Base-by-base conservation (phyloP, 2,888 invertebrate species). In the Megastigmus dorsalis region DNA sequence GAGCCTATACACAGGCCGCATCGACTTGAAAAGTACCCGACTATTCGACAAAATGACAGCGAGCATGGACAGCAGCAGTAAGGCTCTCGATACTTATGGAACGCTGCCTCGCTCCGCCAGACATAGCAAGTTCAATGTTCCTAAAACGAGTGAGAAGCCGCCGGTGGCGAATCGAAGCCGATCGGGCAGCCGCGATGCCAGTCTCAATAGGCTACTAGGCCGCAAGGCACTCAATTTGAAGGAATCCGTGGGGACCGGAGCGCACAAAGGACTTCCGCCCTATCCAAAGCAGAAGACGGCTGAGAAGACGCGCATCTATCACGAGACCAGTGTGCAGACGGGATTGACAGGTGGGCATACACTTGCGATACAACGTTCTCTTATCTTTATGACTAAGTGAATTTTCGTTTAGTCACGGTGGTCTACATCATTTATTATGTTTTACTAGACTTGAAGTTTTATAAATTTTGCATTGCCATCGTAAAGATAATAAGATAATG, bases 261-360 rank as follows among this genome's bases (percentile, higher is more conserved):
- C 68, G 20, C 79, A 84, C 57, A 91, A 89, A 79, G 88, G 85
- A 66, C 79, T 90, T 54, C 90, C 91, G 2, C 77, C 77, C 1
- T 66, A 68, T 41, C 90, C 90, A 0, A 90, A 89, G 79, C 88
- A 89, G 52, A 87, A 87, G 72, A 88, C 88, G 78, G 77, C 76
- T 0, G 86, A 89, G 36, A 91, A 91, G 84, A 93, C 93, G 0
- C 90, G 92, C 82, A 95, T 96, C 79, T 95, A 94, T 85, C 95
- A 95, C 79, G 96, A 96, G 88, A 93, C 91, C 38, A 90, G 92
- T 57, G 91, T 92, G 13, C 96, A 96, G 86, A 96, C 96, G 0
- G 93, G 93, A 26, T 88, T 96, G 62, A 91, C 94, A 0, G 92
- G 93, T 66, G 87, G 89, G 2, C 4, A n/a, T n/a, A n/a, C n/a